These are phyloP conservation scores for Acleris literana DNA, from an alignment of 2,888 invertebrate genomes.

Conservation along the genomic window DNA sequence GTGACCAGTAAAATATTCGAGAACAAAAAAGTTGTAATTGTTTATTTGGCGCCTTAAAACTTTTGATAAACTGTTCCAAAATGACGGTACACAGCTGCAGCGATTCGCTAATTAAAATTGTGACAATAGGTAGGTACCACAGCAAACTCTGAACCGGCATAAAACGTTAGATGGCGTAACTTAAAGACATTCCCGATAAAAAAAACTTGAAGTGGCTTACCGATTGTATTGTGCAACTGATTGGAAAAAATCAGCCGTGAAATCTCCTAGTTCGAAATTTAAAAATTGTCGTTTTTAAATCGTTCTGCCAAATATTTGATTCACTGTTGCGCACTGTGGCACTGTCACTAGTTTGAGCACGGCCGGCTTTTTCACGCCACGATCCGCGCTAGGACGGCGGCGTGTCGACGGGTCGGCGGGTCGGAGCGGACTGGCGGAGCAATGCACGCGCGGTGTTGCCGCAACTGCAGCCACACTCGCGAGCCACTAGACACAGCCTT, in stretches of 20 bases:
- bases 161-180: neutral
- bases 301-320: slow-evolving; percentile 54
- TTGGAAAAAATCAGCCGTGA: slow-evolving; percentile 50
- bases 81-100: slow-evolving; percentile 6
- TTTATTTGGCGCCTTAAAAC: neutral
- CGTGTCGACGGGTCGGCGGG: slow-evolving; percentile 65
- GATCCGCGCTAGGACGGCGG: slow-evolving; percentile 52
- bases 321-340: slow-evolving; percentile 73
- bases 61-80: slow-evolving; percentile 8
- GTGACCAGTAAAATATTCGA: no score
- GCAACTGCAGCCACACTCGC: slow-evolving; percentile 29
- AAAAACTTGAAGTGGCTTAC: slow-evolving; percentile 50
- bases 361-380: slow-evolving; percentile 69
- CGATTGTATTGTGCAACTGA: slow-evolving; percentile 64
- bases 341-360: slow-evolving; percentile 72
- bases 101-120: neutral
- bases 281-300: slow-evolving; percentile 53
- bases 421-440: slow-evolving; percentile 65
- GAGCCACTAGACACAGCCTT: slow-evolving; percentile 18
- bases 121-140: neutral
- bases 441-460: slow-evolving; percentile 23
- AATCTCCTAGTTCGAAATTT: slow-evolving; percentile 56
- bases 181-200: neutral
- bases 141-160: no score
- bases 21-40: no score